Conservation (phyloP, 2,888 invertebrate genomes). For the Scaptomyza tumidula region DNA sequence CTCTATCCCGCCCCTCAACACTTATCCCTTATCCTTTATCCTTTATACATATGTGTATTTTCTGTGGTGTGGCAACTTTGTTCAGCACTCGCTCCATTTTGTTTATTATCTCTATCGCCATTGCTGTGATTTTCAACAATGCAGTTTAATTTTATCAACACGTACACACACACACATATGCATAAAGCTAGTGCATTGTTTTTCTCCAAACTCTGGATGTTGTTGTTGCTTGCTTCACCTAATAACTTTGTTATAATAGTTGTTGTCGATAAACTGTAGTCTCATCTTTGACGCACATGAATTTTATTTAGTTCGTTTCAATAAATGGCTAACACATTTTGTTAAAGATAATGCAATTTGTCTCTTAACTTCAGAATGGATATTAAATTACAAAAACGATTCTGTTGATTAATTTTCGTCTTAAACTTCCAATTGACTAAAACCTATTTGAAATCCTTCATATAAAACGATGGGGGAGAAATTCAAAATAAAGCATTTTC, state of each 20-base stretch:
- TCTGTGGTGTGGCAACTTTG: slow-evolving; percentile 23
- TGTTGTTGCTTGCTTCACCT: slow-evolving; percentile 21
- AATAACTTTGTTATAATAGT: slow-evolving; percentile 25
- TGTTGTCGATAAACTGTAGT: slow-evolving; percentile 25
- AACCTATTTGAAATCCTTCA: no score
- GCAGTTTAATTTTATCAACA: slow-evolving; percentile 71
- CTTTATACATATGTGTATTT: not conserved
- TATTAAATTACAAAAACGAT: not conserved
- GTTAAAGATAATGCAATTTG: slow-evolving; percentile 10
- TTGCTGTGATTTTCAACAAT: slow-evolving; percentile 72
- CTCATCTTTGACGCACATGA: slow-evolving; percentile 31
- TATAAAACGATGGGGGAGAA: no score
- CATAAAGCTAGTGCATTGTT: slow-evolving; percentile 24
- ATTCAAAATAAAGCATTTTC: no score
- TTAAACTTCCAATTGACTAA: no score
- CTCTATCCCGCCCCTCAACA: slow-evolving; percentile 2
- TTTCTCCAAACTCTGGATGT: slow-evolving; percentile 8
- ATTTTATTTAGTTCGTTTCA: slow-evolving; percentile 19
- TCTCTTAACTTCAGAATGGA: not conserved
- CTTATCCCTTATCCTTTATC: not conserved
- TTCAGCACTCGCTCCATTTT: slow-evolving; percentile 29
- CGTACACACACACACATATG: slow-evolving; percentile 28
- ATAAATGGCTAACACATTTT: slow-evolving; percentile 10
- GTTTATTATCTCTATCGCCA: slow-evolving; percentile 69
- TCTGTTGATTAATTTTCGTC: no score